Conservation (phyloP, 2,113 vertebrate genomes). For the Lichenostomus cassidix region DNA sequence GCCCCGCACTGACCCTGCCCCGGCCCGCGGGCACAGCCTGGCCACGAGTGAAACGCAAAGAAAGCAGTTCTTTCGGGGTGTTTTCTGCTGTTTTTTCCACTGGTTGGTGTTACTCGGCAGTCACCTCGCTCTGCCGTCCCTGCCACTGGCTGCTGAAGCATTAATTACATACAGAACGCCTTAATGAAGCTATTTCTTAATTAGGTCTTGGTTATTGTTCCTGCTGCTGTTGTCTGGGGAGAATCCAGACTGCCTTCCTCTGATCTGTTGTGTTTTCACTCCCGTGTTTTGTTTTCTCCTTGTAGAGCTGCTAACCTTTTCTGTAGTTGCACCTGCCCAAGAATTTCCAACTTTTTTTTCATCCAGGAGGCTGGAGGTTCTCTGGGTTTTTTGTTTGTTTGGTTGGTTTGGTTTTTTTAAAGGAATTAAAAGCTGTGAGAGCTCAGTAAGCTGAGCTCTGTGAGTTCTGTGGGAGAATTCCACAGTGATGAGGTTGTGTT, state of each 20-base stretch:
- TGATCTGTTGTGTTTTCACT: rapidly evolving
- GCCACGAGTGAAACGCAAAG: neutral
- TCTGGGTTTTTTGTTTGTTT: too few species aligned
- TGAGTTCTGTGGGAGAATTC: neutral
- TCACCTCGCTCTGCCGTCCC: rapidly evolving
- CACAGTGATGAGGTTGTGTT: too few species aligned
- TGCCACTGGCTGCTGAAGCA: neutral
- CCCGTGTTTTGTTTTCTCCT: neutral
- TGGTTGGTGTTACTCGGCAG: rapidly evolving
- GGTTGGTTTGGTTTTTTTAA: neutral
- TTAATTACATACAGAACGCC: neutral
- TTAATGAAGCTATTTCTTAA: neutral
- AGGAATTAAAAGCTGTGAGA: neutral
- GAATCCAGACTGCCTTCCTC: too few species aligned
- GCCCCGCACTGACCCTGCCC: too few species aligned
- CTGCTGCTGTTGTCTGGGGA: neutral
- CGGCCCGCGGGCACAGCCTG: too few species aligned
- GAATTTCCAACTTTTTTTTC: neutral
- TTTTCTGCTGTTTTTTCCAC: rapidly evolving
- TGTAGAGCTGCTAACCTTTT: neutral
- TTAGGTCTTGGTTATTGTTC: neutral
- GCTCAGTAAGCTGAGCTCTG: neutral
- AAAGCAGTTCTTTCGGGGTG: neutral
- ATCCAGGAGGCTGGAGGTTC: too few species aligned
- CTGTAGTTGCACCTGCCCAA: neutral